Percentiles rank a stretch among this genome's conserved stretches.
These are phyloP conservation scores for Orgyia antiqua DNA, from an alignment of 2,888 invertebrate species.

Conservation along the genomic window DNA sequence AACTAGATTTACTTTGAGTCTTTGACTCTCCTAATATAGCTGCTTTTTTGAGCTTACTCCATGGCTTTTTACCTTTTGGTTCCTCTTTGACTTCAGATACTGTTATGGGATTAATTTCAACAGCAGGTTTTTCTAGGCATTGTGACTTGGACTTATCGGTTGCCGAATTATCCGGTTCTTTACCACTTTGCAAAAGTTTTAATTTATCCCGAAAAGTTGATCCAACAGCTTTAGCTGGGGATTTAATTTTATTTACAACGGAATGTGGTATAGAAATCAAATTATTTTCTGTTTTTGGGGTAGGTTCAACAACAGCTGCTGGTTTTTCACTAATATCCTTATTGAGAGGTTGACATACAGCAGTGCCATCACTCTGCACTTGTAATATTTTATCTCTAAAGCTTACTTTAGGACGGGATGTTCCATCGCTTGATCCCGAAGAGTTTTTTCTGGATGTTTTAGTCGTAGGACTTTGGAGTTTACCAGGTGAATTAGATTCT, in stretches of 20 bases:
- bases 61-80: constrained; percentile 79
- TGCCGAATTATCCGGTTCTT: constrained; percentile 42
- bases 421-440: constrained; percentile 63
- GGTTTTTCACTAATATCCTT: constrained; percentile 65
- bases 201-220: constrained; percentile 71
- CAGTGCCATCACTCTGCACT: constrained; percentile 73
- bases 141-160: constrained; percentile 47
- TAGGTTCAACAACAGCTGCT: constrained; percentile 64
- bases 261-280: constrained; percentile 73
- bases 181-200: constrained; percentile 64
- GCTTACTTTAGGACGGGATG: constrained; percentile 77
- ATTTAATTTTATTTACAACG: constrained; percentile 73
- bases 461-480: constrained; percentile 66
- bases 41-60: constrained; percentile 88
- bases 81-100: constrained; percentile 50
- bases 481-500: constrained; percentile 69
- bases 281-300: constrained; percentile 64
- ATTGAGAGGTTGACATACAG: constrained; percentile 62
- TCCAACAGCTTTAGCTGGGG: constrained; percentile 69
- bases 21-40: constrained; percentile 77
- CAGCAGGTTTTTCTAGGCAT: constrained; percentile 42
- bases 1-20: constrained; percentile 54
- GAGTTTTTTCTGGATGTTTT: constrained; percentile 72
- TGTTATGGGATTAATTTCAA: constrained; percentile 50
- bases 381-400: constrained; percentile 80